Evolutionary conservation across 2,797 vertebrate genomes (phyloP).

Genomic region (Pampus argenteus): DNA sequence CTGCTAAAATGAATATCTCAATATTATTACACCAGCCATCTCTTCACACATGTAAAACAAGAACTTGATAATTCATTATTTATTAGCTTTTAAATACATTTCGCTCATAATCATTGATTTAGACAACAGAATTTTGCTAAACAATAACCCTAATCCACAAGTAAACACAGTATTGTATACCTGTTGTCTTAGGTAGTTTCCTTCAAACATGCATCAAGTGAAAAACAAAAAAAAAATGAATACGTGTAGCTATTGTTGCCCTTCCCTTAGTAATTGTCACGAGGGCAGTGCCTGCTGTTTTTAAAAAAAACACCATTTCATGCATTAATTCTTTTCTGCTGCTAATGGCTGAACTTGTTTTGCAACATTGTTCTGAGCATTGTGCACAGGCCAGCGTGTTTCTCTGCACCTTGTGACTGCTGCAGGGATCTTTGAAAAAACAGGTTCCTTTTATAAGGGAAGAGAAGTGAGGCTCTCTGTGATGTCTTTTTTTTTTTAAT

Average conservation of each 20-base stretch:
- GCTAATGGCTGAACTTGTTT: constrained; percentile 69
- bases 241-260: background rate
- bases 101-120: background rate
- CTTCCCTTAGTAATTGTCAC: background rate
- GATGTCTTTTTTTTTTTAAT: background rate
- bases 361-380: constrained; percentile 69
- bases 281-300: background rate
- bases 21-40: background rate
- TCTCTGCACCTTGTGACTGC: constrained; percentile 23
- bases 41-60: background rate
- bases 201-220: background rate
- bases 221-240: background rate
- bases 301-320: constrained; percentile 35
- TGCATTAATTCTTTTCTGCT: constrained; percentile 34
- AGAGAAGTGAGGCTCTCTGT: background rate
- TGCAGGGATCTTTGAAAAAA: constrained; percentile 57
- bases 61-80: too few species aligned
- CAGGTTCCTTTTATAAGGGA: constrained; percentile 60
- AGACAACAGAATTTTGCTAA: background rate
- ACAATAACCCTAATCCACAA: too few species aligned
- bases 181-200: background rate
- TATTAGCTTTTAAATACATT: background rate
- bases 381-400: constrained; percentile 30
- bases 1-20: background rate
- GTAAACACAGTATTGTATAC: background rate